Evolutionary conservation across 1,140 invertebrate species (phyloP), one percentile per base, ranked within the genome.

Genomic region (Lasioglossum albipes): DNA sequence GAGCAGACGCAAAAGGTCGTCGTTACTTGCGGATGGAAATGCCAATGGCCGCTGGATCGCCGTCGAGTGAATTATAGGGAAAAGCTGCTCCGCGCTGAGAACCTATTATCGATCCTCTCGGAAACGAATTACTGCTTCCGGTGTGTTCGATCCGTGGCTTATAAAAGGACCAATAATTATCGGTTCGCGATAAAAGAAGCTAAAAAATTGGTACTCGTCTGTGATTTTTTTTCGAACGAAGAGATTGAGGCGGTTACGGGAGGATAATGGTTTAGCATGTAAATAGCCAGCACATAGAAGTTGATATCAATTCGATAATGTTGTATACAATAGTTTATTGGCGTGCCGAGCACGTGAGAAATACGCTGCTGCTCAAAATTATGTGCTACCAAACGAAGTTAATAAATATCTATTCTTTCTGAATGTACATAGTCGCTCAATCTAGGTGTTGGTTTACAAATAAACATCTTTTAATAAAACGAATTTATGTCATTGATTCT

Each of bases 91-190:
- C 16, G 1, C 36, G 75, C 42, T 52, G 41, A 59, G 36, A 54
- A 78, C 27, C 49, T 62, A 67, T 41, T 78, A 78, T 64, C 67
- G 75, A 78, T 78, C 31, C 75, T 31, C 75, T 41, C 57, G 57
- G 57, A 71, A 71, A 45, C 57, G n/a, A 64, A 49, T 78, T 78
- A 78, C 59, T 42, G 49, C 36, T 75, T 75, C 45, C 73, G 66
- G 41, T 45, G 57, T 52, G 31, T 31, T 68, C 57, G 67, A 64
- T 64, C 59, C n/a, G 59, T 18, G 10, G 42, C 67, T 31, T 45
- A 52, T 71, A 78, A 27, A 16, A 18, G 42, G 67, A 27, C 41
- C 59, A 61, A 52, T 71, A 57, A 78, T 71, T 71, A 71, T 78
- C 68, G 36, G n/a, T 68, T 18, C 52, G 31, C 18, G 10, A 49